Conservation (phyloP, 35 echinoderm and acorn worm genomes). For the Anneissia japonica region DNA sequence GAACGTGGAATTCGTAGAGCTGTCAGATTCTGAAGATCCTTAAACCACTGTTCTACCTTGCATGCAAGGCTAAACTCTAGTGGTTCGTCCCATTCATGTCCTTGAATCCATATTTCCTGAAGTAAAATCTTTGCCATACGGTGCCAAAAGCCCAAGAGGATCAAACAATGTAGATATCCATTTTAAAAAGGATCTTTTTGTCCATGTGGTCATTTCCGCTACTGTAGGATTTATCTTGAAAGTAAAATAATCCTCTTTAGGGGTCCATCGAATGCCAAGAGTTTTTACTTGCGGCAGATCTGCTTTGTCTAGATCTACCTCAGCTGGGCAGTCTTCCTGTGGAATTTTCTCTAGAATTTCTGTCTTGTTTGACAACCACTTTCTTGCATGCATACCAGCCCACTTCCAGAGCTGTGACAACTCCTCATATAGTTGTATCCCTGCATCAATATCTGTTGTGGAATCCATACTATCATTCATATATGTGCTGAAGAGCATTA, state of each 20-base stretch:
- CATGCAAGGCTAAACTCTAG: not conserved
- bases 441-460: not conserved
- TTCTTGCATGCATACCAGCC: not conserved
- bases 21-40: not conserved
- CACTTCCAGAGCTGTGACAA: not conserved
- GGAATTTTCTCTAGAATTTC: not conserved
- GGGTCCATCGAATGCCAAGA: not conserved
- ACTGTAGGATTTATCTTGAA: not conserved
- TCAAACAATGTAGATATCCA: no score
- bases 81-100: not conserved
- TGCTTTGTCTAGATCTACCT: not conserved
- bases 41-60: not conserved
- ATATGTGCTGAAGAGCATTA: not conserved
- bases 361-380: not conserved
- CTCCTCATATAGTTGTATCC: not conserved
- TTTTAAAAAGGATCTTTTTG: no score
- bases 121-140: no score
- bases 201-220: not conserved
- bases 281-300: slow-evolving; percentile 30
- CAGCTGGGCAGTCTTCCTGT: slow-evolving; percentile 14
- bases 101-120: not conserved
- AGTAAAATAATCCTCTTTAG: not conserved
- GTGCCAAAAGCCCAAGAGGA: no score
- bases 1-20: not conserved
- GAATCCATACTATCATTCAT: not conserved